These are phyloP conservation scores for Drosophila greeni DNA, from an alignment of 2,888 invertebrate species.

Conservation along the genomic window DNA sequence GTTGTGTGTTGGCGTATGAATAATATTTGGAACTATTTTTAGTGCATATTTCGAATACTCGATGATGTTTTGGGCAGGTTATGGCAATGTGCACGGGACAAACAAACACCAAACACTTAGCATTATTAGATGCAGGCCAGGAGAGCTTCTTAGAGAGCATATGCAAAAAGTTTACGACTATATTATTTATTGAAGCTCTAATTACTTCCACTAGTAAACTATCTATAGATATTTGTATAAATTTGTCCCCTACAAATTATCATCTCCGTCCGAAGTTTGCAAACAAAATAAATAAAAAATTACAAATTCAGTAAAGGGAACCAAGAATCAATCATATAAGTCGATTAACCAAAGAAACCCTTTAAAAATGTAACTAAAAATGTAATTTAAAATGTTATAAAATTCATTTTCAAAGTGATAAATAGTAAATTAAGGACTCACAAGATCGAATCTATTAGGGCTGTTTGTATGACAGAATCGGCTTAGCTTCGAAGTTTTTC, in stretches of 20 bases:
- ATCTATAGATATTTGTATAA: neutral
- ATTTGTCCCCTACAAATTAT: no score
- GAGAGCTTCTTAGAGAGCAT: neutral
- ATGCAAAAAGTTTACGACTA: neutral
- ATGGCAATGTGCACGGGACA: slow-evolving; percentile 19
- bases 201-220: neutral
- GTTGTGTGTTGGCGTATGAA: slow-evolving; percentile 52
- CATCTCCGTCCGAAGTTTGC: no score
- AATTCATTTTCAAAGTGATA: no score
- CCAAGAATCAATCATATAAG: no score
- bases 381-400: no score
- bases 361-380: no score
- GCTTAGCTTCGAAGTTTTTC: neutral
- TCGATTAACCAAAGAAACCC: no score
- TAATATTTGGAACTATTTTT: slow-evolving; percentile 68
- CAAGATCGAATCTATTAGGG: no score
- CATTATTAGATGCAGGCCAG: neutral
- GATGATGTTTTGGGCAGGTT: slow-evolving; percentile 23
- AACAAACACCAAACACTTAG: neutral
- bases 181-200: neutral
- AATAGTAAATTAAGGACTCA: no score
- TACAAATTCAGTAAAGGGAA: no score
- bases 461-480: neutral
- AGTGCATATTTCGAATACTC: slow-evolving; percentile 53
- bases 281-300: no score